These are phyloP conservation scores for Hemicentrotus pulcherrimus DNA, from an alignment of 35 echinoderm and acorn worm species.

Conservation along the genomic window DNA sequence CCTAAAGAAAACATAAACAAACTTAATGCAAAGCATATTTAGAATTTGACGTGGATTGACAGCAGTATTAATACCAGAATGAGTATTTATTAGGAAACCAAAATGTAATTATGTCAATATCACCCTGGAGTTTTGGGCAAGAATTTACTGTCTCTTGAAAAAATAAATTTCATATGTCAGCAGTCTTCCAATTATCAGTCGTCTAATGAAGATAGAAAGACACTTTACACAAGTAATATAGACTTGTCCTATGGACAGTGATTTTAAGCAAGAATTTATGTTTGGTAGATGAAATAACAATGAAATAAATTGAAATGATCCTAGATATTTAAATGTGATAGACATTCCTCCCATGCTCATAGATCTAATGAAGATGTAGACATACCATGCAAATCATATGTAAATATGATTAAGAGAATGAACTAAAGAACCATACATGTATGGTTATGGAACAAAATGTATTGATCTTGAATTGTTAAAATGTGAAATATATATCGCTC, in stretches of 20 bases:
- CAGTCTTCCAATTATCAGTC: background rate
- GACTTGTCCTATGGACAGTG: background rate
- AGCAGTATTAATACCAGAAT: background rate
- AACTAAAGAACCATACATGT: no score
- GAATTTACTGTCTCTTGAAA: background rate
- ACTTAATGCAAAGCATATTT: background rate
- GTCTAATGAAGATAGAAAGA: background rate
- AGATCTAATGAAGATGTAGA: no score
- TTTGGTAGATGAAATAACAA: background rate
- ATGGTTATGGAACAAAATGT: no score
- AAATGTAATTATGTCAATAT: no score
- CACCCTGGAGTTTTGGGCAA: background rate
- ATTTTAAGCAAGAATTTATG: background rate
- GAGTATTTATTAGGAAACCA: background rate
- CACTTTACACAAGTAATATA: background rate
- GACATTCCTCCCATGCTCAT: no score
- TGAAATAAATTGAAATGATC: background rate
- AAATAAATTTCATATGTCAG: background rate
- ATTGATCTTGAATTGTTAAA: no score
- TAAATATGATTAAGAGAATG: no score
- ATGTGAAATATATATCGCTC: no score
- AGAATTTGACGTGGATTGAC: background rate
- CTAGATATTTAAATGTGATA: no score
- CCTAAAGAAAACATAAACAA: background rate
- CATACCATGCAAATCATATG: no score